Evolutionary conservation across 2,113 vertebrate species (phyloP).

Genomic region (Rhagologus leucostigma): DNA sequence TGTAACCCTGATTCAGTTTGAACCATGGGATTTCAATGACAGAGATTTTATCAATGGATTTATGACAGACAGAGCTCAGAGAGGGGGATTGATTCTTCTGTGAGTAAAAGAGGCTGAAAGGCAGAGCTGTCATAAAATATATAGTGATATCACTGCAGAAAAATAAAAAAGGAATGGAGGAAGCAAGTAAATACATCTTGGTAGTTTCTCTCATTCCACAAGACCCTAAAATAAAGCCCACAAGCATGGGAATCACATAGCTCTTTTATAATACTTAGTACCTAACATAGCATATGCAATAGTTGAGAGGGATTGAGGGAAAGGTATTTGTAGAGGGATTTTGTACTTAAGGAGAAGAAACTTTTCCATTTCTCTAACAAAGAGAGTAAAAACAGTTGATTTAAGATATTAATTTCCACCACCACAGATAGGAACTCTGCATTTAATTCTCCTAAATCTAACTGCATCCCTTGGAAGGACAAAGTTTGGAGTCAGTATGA

Average conservation of each 20-base stretch:
- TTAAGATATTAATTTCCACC: not conserved
- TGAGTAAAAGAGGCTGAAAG: not conserved
- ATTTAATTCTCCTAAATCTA: not conserved
- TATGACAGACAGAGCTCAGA: not conserved
- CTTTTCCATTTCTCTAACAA: not conserved
- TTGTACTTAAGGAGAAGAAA: not conserved
- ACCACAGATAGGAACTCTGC: not conserved
- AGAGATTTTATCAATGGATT: constrained; percentile 40
- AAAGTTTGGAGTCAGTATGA: not conserved
- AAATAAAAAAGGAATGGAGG: not conserved
- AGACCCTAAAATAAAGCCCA: not conserved
- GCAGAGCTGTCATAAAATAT: not conserved
- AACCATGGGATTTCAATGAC: not conserved
- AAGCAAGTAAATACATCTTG: not conserved
- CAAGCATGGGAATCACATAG: not conserved
- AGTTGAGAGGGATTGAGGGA: not conserved
- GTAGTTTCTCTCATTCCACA: not conserved
- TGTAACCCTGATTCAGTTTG: not conserved
- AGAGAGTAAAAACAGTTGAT: not conserved
- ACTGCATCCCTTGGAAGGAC: not conserved
- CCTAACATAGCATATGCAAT: not conserved
- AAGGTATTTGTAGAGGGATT: not conserved
- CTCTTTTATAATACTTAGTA: not conserved
- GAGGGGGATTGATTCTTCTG: not conserved
- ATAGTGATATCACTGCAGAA: not conserved